phyloP scores from a whole-genome alignment of 2,797 vertebrate genomes.

The Cyprinella venusta region DNA sequence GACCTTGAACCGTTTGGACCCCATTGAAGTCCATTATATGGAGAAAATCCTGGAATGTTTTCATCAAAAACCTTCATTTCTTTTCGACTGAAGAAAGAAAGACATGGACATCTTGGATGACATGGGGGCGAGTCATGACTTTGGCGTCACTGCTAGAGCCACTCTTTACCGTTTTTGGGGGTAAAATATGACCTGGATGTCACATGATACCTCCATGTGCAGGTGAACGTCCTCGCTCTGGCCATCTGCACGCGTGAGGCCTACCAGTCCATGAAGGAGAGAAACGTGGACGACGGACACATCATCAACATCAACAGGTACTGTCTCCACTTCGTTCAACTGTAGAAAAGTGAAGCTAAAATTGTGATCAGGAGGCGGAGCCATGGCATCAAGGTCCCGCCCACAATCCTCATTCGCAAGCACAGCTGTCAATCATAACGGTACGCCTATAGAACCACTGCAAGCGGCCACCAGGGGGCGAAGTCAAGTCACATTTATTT shows the following conservation, averaged over 20 bases:
- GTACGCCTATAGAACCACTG: neutral
- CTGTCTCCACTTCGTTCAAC: no score
- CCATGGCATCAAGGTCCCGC: neutral
- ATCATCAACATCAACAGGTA: constrained; percentile 98
- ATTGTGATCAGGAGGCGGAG: neutral
- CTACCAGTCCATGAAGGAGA: constrained; percentile 95
- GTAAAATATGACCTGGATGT: neutral
- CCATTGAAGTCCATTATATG: no score
- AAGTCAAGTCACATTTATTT: no score
- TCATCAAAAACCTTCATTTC: no score
- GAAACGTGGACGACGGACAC: constrained; percentile 91
- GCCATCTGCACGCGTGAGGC: constrained; percentile 95
- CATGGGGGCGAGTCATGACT: neutral
- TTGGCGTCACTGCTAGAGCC: neutral
- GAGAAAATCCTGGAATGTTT: no score
- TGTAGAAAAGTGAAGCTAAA: neutral
- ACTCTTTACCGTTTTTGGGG: neutral
- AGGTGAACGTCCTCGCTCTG: constrained; percentile 95
- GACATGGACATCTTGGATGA: no score
- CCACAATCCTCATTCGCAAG: neutral
- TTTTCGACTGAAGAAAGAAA: no score
- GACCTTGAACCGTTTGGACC: no score
- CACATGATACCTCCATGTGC: neutral
- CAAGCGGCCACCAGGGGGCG: neutral
- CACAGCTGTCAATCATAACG: neutral